Evolutionary conservation across 1,140 invertebrate genomes (phyloP).

Genomic region (Diachasma alloeum): DNA sequence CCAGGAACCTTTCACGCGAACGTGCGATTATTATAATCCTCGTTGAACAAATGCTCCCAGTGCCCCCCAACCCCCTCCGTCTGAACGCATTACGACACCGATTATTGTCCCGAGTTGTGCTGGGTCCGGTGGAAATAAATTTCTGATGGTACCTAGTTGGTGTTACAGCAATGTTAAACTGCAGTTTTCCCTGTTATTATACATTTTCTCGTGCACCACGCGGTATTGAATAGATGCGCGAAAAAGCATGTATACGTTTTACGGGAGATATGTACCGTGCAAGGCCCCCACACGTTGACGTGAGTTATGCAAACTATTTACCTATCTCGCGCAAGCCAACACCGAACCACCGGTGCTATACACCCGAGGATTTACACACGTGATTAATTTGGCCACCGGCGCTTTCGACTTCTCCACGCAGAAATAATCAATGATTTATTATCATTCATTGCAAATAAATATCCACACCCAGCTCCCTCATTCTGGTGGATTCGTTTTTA

Average conservation of each 20-base stretch:
- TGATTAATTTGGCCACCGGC: constrained; percentile 31
- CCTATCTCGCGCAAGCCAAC: constrained; percentile 26
- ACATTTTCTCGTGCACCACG: background rate
- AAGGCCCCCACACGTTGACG: constrained; percentile 27
- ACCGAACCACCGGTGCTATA: background rate
- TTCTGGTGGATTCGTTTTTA: background rate
- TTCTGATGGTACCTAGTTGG: background rate
- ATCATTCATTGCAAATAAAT: constrained; percentile 28
- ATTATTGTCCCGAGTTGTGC: background rate
- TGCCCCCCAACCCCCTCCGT: background rate
- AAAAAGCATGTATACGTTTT: background rate
- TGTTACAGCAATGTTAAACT: background rate
- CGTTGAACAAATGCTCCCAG: constrained; percentile 23
- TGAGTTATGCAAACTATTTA: constrained; percentile 33
- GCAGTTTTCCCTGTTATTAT: background rate
- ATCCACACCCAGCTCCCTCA: constrained; percentile 6
- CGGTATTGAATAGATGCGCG: background rate
- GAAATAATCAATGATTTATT: constrained; percentile 31
- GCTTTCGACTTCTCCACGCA: constrained; percentile 27
- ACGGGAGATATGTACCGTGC: background rate
- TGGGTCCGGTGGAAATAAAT: background rate
- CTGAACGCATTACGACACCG: background rate
- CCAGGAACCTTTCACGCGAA: constrained; percentile 28
- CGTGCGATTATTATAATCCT: constrained; percentile 25
- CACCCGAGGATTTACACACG: constrained; percentile 23